These are phyloP conservation scores for Trachelipus rathkii DNA, from an alignment of 1,140 invertebrate genomes.

Conservation along the genomic window DNA sequence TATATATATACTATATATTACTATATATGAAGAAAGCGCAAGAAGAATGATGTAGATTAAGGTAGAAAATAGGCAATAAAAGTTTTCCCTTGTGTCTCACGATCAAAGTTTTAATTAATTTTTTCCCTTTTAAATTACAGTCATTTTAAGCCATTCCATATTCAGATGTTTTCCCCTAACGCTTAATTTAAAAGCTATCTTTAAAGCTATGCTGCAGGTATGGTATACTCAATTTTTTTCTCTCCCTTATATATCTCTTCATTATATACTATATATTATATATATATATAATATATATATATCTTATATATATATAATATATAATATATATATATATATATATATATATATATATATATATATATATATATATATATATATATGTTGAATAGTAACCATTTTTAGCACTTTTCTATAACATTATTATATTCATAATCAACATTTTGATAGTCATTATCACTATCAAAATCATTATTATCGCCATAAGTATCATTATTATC, in stretches of 20 bases:
- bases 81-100: background rate
- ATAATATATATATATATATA: slow-evolving; percentile 19
- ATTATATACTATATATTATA: no score
- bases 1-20: background rate
- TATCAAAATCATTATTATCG: no score
- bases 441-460: no score
- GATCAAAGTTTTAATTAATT: background rate
- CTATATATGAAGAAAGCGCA: no score
- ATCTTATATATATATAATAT: slow-evolving; percentile 17
- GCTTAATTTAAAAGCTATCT: background rate
- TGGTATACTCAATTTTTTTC: no score
- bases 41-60: background rate
- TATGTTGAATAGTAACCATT: no score
- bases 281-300: background rate
- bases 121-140: background rate
- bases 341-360: slow-evolving; percentile 20
- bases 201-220: background rate
- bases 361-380: background rate
- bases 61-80: background rate
- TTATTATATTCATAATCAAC: no score
- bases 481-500: no score
- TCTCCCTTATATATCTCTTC: no score
- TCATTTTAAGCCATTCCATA: background rate
- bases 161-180: background rate
- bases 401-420: no score